phyloP scores from a whole-genome alignment of 2,113 vertebrate species.

The Microtus ochrogaster region DNA sequence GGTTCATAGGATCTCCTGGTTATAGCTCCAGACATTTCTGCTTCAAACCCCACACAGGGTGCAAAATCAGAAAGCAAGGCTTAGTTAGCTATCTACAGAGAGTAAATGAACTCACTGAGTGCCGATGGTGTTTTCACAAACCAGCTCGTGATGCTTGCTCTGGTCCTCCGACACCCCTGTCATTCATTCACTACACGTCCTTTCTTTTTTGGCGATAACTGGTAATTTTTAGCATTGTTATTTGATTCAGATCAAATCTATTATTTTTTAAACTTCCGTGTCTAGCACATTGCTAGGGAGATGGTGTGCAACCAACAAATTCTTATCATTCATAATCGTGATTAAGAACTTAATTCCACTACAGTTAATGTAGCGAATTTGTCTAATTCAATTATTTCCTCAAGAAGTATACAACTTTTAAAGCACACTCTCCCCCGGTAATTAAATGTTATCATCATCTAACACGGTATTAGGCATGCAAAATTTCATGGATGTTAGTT shows the following conservation, averaged over 20 bases:
- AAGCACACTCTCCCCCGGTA: slow-evolving; percentile 52
- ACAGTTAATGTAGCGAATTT: slow-evolving; percentile 56
- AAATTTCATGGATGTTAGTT: slow-evolving; percentile 50
- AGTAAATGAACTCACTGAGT: not conserved
- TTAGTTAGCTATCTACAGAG: not conserved
- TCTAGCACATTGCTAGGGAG: not conserved
- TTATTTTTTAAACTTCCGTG: not conserved
- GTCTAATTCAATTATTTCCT: slow-evolving; percentile 67
- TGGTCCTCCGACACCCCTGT: not conserved
- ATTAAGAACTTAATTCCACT: slow-evolving; percentile 51
- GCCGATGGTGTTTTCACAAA: not conserved
- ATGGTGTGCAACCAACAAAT: slow-evolving; percentile 19
- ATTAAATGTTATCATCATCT: slow-evolving; percentile 72
- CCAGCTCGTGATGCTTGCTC: not conserved
- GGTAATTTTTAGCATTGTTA: not conserved
- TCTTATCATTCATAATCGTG: slow-evolving; percentile 39
- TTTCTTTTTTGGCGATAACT: not conserved
- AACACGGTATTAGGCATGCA: slow-evolving; percentile 35
- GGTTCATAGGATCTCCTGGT: not conserved
- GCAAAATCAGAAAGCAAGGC: not conserved
- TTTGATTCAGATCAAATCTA: not conserved
- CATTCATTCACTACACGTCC: not conserved
- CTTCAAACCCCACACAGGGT: not conserved
- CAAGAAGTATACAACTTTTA: slow-evolving; percentile 66
- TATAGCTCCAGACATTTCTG: not conserved